Base-by-base conservation (phyloP, 35 echinoderm and acorn worm species). In the Strongylocentrotus purpuratus region DNA sequence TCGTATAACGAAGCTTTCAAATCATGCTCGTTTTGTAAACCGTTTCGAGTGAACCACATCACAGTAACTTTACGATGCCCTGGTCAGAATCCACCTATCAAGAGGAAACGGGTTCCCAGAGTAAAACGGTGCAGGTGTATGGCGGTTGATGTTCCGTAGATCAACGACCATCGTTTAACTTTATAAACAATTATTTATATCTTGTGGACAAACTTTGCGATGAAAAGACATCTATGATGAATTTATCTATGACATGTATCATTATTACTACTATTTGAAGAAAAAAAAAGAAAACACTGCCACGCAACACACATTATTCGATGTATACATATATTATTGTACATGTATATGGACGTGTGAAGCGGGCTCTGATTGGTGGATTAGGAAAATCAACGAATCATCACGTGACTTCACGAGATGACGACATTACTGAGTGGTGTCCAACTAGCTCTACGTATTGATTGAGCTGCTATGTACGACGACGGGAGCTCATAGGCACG, bases 21-120 rank as follows among this genome's bases (percentile, higher is more conserved):
- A 55, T 99, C 98, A 8, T 99, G 98, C 92, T 96, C 98, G 9
- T 98, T 99, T 94, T 99, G 98, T 86, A 98, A 98, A 95, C 98
- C 98, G 7, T 97, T 96, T 85, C 95, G 96, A 32, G 94, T 95
- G 9, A 96, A 94, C 48, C 95, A 90, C 41, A 96, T 98, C 31
- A 99, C 97, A 28, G 95, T 99, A 59, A 99, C 95, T 59, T 93
- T 99, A 89, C 35, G 96, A 33, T 99, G 98, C 87, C 98, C 98
- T 0, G 98, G 97, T 61, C 94, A 95, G 94, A 95, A 86, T 20
- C 98, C 98, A 28, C 95, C 86, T 32, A 95, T 95, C 6, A 96
- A 97, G 71, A 94, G 97, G 52, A 97, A 95, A 95, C 92, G 95
- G 46, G 92, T 99, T 9, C 95, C 98, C 45, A 96, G 96, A 61